Percentiles rank a stretch among this genome's conserved stretches.
phyloP scores from a whole-genome alignment of 1,140 invertebrate genomes.

The Lepidurus apus region DNA sequence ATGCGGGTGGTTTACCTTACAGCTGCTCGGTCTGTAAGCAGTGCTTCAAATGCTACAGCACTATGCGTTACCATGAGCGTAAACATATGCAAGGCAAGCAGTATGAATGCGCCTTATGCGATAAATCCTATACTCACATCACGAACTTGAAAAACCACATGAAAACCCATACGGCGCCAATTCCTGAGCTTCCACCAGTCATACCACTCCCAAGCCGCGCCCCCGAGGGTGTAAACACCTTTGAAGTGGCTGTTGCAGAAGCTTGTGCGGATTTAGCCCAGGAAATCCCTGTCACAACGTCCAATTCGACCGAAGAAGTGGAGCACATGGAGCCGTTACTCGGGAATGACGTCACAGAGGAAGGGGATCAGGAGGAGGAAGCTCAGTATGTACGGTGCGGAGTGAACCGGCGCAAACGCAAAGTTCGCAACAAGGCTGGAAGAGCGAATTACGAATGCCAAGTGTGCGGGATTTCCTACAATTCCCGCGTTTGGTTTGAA shows the following conservation, averaged over 20 bases:
- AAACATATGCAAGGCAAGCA: not conserved
- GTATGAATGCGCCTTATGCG: not conserved
- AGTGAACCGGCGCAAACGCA: not conserved
- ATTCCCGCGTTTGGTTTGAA: slow-evolving; percentile 1
- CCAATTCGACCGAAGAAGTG: not conserved
- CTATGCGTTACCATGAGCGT: slow-evolving; percentile 13
- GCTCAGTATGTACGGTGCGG: not conserved
- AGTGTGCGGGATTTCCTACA: not conserved
- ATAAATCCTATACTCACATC: not conserved
- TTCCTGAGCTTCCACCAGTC: not conserved
- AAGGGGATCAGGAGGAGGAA: not conserved
- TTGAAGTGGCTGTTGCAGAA: not conserved
- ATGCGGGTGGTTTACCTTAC: not conserved
- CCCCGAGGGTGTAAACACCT: not conserved
- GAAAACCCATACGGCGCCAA: not conserved
- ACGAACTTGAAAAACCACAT: not conserved
- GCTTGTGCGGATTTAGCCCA: not conserved
- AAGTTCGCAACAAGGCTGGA: not conserved
- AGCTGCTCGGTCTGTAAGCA: not conserved
- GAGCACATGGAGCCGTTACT: not conserved
- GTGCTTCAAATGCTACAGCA: slow-evolving; percentile 9
- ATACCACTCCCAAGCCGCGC: not conserved
- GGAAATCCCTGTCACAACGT: not conserved
- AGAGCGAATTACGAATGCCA: slow-evolving; percentile 14
- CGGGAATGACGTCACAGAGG: not conserved